Conservation (phyloP, 2,113 vertebrate genomes). For the Oncorhynchus masou region DNA sequence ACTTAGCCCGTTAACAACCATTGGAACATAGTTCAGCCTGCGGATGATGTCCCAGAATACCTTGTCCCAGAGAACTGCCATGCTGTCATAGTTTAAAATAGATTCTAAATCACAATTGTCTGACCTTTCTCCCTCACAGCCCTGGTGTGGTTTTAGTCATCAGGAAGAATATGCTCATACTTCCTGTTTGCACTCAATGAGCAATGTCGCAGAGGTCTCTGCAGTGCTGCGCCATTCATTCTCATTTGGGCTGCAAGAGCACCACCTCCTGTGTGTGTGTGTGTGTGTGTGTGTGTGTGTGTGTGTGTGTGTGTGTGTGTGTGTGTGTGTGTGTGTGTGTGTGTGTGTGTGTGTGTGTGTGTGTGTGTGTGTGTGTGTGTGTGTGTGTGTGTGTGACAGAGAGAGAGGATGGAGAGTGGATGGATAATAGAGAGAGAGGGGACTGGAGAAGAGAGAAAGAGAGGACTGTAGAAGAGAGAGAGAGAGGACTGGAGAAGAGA, state of each 20-base stretch:
- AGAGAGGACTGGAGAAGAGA: too few species aligned
- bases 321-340: too few species aligned
- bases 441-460: not conserved
- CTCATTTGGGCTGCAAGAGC: constrained; percentile 2
- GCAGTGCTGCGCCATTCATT: not conserved
- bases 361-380: too few species aligned
- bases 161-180: not conserved
- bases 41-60: not conserved
- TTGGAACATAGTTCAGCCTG: not conserved
- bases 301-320: too few species aligned
- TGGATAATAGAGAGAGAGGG: not conserved
- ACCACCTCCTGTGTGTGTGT: not conserved
- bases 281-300: too few species aligned
- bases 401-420: too few species aligned
- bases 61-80: not conserved
- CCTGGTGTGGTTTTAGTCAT: not conserved
- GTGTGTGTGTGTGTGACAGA: too few species aligned
- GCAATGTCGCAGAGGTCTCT: not conserved
- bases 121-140: not conserved
- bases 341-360: too few species aligned
- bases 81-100: constrained; percentile 2
- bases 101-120: constrained; percentile 9
- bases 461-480: too few species aligned
- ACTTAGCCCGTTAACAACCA: not conserved
- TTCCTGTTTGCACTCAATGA: not conserved